Percentiles rank a stretch among this genome's conserved stretches.
Evolutionary conservation across 2,888 invertebrate genomes (phyloP).

Genomic region (Drosophila helvetica): DNA sequence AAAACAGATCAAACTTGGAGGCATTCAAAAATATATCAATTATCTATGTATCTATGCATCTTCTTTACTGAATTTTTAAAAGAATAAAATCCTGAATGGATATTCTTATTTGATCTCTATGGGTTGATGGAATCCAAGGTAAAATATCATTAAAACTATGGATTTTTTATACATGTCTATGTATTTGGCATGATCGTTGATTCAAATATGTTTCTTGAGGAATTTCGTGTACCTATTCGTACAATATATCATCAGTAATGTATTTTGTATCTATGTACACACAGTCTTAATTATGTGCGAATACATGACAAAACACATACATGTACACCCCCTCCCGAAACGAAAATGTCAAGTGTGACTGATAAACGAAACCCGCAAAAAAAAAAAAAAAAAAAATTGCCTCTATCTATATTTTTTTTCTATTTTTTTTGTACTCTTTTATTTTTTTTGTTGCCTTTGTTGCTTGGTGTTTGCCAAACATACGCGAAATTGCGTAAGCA

Average conservation of each 20-base stretch:
- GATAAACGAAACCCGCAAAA: slow-evolving; percentile 23
- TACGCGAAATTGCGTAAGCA: slow-evolving; percentile 73
- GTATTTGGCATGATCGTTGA: no score
- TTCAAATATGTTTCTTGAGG: neutral
- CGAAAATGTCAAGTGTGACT: slow-evolving; percentile 26
- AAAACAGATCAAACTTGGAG: no score
- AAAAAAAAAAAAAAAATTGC: neutral
- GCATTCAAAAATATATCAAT: no score
- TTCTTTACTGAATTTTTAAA: neutral
- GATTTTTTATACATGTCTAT: no score
- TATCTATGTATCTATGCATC: no score
- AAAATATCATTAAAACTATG: neutral
- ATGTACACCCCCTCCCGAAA: neutral
- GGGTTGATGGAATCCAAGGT: neutral
- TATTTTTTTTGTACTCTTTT: no score
- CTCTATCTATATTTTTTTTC: slow-evolving; percentile 10
- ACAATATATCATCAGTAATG: neutral
- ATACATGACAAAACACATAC: neutral
- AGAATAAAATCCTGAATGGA: neutral
- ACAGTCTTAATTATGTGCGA: neutral
- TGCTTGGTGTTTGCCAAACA: slow-evolving; percentile 68
- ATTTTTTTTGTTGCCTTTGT: neutral
- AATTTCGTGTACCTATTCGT: neutral
- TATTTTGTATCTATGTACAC: neutral
- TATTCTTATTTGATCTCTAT: neutral